Conservation (phyloP, 2,888 invertebrate species). For the Lasioglossum lativentre region DNA sequence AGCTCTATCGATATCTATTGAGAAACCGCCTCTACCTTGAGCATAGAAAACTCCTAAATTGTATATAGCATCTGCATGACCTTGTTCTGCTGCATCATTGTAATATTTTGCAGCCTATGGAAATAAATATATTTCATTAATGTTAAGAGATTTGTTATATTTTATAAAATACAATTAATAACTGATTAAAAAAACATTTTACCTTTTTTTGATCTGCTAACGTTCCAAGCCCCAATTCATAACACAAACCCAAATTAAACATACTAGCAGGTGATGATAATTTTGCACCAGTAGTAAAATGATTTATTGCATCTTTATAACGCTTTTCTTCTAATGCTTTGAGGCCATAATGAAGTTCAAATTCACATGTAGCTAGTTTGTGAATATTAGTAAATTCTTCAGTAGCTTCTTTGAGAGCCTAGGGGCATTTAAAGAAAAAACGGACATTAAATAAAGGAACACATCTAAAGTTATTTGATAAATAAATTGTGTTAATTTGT, state of each 20-base stretch:
- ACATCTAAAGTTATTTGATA: background rate
- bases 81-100: constrained; percentile 87
- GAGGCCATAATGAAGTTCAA: constrained; percentile 87
- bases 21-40: constrained; percentile 88
- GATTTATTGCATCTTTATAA: constrained; percentile 86
- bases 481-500: background rate
- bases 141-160: background rate
- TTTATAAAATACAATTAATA: background rate
- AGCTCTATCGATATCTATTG: constrained; percentile 85
- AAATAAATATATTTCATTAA: constrained; percentile 33
- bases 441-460: constrained; percentile 23
- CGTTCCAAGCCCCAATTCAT: constrained; percentile 89
- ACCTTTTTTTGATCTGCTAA: constrained; percentile 87
- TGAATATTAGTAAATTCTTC: constrained; percentile 82
- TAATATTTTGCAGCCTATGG: constrained; percentile 89
- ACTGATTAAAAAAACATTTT: constrained; percentile 54
- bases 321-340: constrained; percentile 87
- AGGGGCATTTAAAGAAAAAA: constrained; percentile 35
- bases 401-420: constrained; percentile 78
- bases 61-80: constrained; percentile 89
- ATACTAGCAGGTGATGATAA: constrained; percentile 87
- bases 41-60: constrained; percentile 90
- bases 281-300: constrained; percentile 86
- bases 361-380: constrained; percentile 86
- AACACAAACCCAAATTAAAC: constrained; percentile 89